Base-by-base conservation (phyloP, 2,113 vertebrate genomes). In the Grallaria varia region DNA sequence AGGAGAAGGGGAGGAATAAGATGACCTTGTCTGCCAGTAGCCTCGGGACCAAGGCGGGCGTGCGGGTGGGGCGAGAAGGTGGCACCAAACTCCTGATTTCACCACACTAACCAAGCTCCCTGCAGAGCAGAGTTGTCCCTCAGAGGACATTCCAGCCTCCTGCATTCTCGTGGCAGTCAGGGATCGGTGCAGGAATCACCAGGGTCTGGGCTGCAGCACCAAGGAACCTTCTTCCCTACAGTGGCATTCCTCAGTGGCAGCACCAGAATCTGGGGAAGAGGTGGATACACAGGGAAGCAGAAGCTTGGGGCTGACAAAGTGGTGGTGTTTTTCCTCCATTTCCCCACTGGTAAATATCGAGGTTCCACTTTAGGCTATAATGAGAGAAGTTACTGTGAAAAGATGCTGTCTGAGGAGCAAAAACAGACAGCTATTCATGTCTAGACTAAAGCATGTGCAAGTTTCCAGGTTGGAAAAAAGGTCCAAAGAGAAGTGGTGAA, bases 401-500 rank as follows among this genome's bases (percentile, higher is more conserved):
- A 95, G 94, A 90, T 95, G 85, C 87, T 81, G 95, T 93, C 90
- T 96, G 95, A 95, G 90, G 75, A 91, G 79, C 79, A 84, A 56
- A 96, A 84, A 93, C 90, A 97, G 95, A 93, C 95, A 95, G 82
- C 0, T 39, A 95, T 96, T 97, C 95, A 92, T 91, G 95, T 96
- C 95, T 96, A 97, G 96, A 97, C 95, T 96, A 84, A 96, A 96
- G 83, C 95, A 95, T 91, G 82, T 71, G 40, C 92, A 67, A 94
- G 67, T 94, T 97, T 97, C 95, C 95, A 96, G 93, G 31, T 30
- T 60, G 90, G 92, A 94, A 96, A 95, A 93, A 90, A 60, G 56
- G 55, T 74, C 95, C 72, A 90, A 93, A 90, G 82, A 89, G 66
- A 95, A 91, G 71, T 80, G 90, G 47, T 95, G 93, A 90, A 88